phyloP scores from a whole-genome alignment of 2,113 vertebrate species.

The Geothlypis trichas region DNA sequence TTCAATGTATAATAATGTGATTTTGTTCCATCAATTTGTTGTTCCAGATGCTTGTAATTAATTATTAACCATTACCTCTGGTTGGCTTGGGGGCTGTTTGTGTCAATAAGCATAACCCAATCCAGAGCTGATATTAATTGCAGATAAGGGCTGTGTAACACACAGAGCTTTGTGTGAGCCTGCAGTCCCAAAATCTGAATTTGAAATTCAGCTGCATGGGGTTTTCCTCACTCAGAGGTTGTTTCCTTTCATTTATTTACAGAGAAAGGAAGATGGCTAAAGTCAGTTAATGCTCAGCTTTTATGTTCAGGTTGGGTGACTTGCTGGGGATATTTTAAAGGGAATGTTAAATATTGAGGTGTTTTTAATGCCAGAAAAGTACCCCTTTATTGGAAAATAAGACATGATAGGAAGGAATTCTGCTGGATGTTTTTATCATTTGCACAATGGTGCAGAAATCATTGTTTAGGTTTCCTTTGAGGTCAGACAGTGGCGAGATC shows the following conservation, averaged over 20 bases:
- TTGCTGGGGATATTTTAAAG: neutral
- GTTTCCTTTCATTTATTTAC: neutral
- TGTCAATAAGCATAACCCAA: neutral
- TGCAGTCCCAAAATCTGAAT: neutral
- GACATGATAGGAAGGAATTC: neutral
- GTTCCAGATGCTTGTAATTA: neutral
- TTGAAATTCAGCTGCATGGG: neutral
- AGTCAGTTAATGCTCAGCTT: constrained; percentile 12
- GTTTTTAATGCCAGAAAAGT: neutral
- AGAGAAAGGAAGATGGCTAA: neutral
- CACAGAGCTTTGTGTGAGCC: neutral
- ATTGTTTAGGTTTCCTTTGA: neutral
- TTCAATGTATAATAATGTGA: neutral
- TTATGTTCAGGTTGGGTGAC: neutral
- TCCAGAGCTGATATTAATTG: neutral
- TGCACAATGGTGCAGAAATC: neutral
- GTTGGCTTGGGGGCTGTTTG: neutral
- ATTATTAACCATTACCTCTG: neutral
- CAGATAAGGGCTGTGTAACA: neutral
- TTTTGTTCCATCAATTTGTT: neutral
- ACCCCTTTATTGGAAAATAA: constrained; percentile 11
- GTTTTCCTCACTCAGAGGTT: neutral
- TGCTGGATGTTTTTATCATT: neutral
- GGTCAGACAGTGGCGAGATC: neutral
- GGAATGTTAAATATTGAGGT: neutral